Evolutionary conservation across 2,888 invertebrate genomes (phyloP), one percentile per base, ranked within the genome.

Genomic region (Anorthoa munda): DNA sequence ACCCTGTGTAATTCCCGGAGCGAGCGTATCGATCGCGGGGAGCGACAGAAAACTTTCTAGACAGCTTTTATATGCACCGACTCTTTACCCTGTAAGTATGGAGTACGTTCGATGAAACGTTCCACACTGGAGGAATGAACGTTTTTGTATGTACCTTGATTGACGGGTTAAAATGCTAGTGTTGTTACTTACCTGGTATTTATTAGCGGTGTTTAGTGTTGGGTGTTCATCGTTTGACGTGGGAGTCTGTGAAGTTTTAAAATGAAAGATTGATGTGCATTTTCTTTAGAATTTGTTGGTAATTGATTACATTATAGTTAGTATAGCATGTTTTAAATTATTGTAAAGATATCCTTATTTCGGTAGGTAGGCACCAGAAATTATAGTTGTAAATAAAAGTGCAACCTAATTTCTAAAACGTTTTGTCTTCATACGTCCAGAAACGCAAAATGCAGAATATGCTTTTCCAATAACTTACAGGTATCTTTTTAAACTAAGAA

Each of bases 11-110:
- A 94, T 93, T 92, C 92, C 93, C 92, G 90, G 90, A 92, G 92
- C 92, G 89, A 88, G 90, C 92, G 88, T 96, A 96, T 96, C 95
- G 96, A 96, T 95, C 96, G 90, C 88, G 88, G 90, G 92, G 92
- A 94, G 94, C 96, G 96, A 95, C 95, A 96, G 95, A 95, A 96
- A 96, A 96, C 96, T 96, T 96, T 96, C 96, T 95, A 96, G 96
- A 96, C 96, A 94, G 96, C 94, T 96, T 96, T 96, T 96, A 96
- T 96, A 96, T 96, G 96, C 96, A 96, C 94, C 94, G 92, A 93
- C 94, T 95, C 94, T 95, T 94, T 94, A 93, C 92, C 90, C 91
- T 89, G 92, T 91, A 90, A 92, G 93, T 93, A 93, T 92, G 91
- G 89, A 80, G 81, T 81, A 59, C 88, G 90, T 90, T 90, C 90